Conservation (phyloP, 2,797 vertebrate genomes). For the Morelia viridis region DNA sequence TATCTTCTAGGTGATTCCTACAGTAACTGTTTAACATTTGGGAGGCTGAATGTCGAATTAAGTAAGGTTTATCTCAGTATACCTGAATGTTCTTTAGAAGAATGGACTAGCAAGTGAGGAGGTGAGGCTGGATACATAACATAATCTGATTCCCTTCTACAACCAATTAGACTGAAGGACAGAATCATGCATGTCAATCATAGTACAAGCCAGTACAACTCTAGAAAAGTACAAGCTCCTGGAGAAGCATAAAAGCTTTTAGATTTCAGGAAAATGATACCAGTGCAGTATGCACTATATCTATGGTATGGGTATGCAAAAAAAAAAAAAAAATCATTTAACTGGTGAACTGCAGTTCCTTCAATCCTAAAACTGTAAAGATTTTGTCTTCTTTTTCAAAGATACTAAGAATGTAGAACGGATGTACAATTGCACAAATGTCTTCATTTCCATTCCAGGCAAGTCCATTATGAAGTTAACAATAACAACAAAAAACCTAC, state of each 20-base stretch:
- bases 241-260: too few species aligned
- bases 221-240: neutral
- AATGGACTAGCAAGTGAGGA: neutral
- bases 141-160: neutral
- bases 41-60: neutral
- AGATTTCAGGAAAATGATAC: neutral
- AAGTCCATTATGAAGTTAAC: neutral
- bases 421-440: neutral
- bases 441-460: neutral
- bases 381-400: neutral
- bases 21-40: neutral
- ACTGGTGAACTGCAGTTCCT: neutral
- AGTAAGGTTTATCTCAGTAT: neutral
- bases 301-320: neutral
- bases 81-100: neutral
- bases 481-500: neutral
- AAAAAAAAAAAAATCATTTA: neutral
- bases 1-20: neutral
- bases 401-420: slow-evolving; percentile 4
- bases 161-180: neutral
- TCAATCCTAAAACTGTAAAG: neutral
- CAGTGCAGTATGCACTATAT: neutral
- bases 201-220: neutral
- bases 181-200: neutral
- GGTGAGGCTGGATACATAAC: neutral